Base-by-base conservation (phyloP, 30 jellyfish, hydroid and myxozoan genomes). In the Mastigias papua region DNA sequence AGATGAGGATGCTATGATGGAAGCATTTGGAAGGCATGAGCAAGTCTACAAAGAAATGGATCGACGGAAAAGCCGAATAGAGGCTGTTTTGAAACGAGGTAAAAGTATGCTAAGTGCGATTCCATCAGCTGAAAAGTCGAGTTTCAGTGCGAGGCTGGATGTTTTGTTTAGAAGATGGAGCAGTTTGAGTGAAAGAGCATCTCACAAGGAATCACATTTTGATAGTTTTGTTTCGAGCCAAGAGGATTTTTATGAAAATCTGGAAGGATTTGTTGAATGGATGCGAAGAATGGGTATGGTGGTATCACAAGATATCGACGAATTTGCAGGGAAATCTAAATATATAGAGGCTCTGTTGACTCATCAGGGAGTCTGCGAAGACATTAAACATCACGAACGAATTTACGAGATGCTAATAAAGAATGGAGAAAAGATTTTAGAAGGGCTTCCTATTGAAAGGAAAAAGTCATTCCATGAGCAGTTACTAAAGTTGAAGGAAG, bases 191-290 rank as follows among this genome's bases (percentile, higher is more conserved):
- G 84, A 73, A 61, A 60, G 87, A 64, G 96, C 91, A 2, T 77
- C 89, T 69, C 58, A 34, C 78, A 81, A 54, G 23, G 96, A 88
- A 54, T 19, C 86, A 50, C 57, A 60, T 32, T 84, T 91, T 48
- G 97, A 91, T 34, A 62, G 75, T 32, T 68, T 79, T 64, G 68
- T 91, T 48, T 32, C 90, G 0, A 73, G 67, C 37, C 95, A 91
- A 37, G 95, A 91, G 46, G 31, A 42, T 19, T 91, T 75, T 76
- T 91, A 91, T 72, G 92, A 76, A 46, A 92, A 91, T 72, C 71
- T 91, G 51, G 97, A 91, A 76, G 95, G 93, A 3, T 91, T 91
- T 37, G 92, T 91, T 32, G 92, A 84, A 29, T 91, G 97, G 97
- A 84, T 91, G 92, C 86, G 72, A 30, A 69, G 72, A 28, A 30